Evolutionary conservation across 1,140 invertebrate species (phyloP).

Genomic region (Ceratosolen solmsi): DNA sequence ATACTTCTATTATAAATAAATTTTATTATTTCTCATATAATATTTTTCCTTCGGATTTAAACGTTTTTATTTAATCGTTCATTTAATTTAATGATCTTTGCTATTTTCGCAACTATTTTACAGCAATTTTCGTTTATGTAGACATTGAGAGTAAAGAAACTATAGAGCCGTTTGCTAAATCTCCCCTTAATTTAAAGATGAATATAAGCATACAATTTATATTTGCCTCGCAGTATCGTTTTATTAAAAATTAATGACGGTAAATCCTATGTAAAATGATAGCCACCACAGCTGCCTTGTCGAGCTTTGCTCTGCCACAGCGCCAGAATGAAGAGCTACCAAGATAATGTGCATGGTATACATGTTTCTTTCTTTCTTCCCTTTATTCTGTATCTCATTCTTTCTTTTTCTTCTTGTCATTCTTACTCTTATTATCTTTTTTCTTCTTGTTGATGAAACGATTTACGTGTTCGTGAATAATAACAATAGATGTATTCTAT

Average conservation of each 20-base stretch:
- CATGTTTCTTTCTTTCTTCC: background rate
- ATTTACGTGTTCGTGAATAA: too few species aligned
- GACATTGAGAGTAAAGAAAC: background rate
- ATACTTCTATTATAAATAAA: too few species aligned
- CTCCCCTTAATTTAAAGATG: background rate
- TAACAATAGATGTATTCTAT: too few species aligned
- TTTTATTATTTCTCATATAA: too few species aligned
- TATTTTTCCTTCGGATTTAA: too few species aligned
- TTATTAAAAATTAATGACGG: conserved; percentile 72
- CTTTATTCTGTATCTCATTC: background rate
- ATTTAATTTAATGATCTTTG: too few species aligned
- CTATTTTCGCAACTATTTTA: background rate
- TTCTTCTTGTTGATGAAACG: too few species aligned
- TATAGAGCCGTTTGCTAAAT: background rate
- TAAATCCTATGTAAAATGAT: conserved; percentile 61
- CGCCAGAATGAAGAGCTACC: background rate
- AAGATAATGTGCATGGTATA: background rate
- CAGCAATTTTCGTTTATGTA: background rate
- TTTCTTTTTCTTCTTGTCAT: background rate
- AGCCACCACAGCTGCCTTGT: background rate
- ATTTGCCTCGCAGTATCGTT: conserved; percentile 56
- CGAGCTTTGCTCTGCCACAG: background rate
- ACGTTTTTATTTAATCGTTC: too few species aligned
- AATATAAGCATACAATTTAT: background rate
- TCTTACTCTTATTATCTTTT: too few species aligned